These are phyloP conservation scores for Bos javanicus DNA, from an alignment of 2,113 vertebrate species.

Conservation along the genomic window DNA sequence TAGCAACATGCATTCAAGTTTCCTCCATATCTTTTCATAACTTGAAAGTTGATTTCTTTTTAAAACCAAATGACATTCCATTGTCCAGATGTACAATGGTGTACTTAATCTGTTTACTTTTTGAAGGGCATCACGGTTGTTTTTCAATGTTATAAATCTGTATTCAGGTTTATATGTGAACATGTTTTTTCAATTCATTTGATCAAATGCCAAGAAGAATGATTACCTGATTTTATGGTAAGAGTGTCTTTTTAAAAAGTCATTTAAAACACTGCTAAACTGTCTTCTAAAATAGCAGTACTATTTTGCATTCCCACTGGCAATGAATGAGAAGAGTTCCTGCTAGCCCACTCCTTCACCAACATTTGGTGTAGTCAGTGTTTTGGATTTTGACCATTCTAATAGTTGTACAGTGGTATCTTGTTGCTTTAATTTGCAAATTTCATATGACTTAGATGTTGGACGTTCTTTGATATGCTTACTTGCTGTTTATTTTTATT, in stretches of 20 bases:
- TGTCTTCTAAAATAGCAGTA: background rate
- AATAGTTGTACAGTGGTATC: background rate
- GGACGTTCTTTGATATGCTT: background rate
- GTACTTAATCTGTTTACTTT: background rate
- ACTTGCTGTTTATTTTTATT: background rate
- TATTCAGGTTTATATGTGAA: background rate
- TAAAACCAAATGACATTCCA: background rate
- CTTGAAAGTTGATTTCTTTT: background rate
- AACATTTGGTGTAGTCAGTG: background rate
- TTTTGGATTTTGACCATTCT: background rate
- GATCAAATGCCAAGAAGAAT: background rate
- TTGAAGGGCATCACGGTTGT: background rate
- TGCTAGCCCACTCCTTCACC: background rate
- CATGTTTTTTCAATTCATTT: background rate
- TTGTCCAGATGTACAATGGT: background rate
- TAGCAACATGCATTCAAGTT: background rate
- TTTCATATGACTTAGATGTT: background rate
- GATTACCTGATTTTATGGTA: background rate
- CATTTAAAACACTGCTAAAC: background rate
- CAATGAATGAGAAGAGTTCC: background rate
- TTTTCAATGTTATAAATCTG: background rate
- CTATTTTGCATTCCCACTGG: background rate
- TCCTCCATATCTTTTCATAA: background rate
- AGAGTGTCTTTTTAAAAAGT: background rate
- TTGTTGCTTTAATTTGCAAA: background rate